These are phyloP conservation scores for Harpagifer antarcticus DNA, from an alignment of 2,797 vertebrate species.

Conservation along the genomic window DNA sequence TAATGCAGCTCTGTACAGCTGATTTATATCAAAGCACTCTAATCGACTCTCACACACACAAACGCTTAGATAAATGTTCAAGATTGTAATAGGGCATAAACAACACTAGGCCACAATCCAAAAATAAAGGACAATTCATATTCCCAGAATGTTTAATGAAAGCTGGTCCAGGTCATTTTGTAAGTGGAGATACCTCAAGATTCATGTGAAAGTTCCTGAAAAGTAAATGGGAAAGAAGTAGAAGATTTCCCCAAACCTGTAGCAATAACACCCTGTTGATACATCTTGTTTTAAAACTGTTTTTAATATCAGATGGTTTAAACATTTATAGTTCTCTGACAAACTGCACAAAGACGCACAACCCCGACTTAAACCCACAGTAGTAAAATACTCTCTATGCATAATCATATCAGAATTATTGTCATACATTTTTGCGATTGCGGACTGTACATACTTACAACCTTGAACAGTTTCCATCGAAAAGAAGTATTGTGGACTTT, in stretches of 20 bases:
- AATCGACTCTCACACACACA: slow-evolving; percentile 9
- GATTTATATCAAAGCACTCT: slow-evolving; percentile 12
- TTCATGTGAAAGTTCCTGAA: slow-evolving; percentile 19
- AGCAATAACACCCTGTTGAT: slow-evolving; percentile 29
- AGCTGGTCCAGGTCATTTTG: background rate
- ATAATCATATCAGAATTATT: slow-evolving; percentile 49
- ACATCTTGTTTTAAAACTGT: background rate
- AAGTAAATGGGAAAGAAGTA: slow-evolving; percentile 2
- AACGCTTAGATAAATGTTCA: slow-evolving; percentile 32
- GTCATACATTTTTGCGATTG: slow-evolving; percentile 20
- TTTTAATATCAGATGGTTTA: slow-evolving; percentile 17
- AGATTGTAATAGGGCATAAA: slow-evolving; percentile 73
- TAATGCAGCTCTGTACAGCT: slow-evolving; percentile 15
- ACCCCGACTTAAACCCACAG: slow-evolving; percentile 16
- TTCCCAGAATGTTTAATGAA: slow-evolving; percentile 8
- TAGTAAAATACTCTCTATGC: slow-evolving; percentile 42
- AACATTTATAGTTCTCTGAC: slow-evolving; percentile 48
- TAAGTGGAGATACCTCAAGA: background rate
- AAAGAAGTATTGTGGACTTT: slow-evolving; percentile 25
- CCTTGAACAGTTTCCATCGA: slow-evolving; percentile 20
- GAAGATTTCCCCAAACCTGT: slow-evolving; percentile 21
- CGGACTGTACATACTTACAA: slow-evolving; percentile 29
- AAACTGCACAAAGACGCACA: slow-evolving; percentile 34
- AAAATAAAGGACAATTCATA: slow-evolving; percentile 39
- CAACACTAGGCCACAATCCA: slow-evolving; percentile 48